Conservation (phyloP, 2,797 vertebrate genomes). For the Chromobotia macracanthus region DNA sequence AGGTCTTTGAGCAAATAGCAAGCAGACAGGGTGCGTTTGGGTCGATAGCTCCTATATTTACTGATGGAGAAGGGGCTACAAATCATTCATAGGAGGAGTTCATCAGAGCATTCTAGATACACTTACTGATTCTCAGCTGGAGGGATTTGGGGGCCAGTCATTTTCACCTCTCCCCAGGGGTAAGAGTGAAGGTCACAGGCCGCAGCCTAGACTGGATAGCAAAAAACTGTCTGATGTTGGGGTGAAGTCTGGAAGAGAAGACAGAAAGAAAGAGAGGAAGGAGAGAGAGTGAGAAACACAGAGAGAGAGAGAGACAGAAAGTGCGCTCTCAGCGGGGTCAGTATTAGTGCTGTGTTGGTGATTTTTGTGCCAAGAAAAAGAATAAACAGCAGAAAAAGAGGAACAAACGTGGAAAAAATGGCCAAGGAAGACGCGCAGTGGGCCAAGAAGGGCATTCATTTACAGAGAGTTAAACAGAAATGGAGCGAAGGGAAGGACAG, state of each 20-base stretch:
- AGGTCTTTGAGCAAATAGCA: conserved; percentile 60
- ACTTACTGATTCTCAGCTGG: conserved; percentile 57
- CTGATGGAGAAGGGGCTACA: conserved; percentile 66
- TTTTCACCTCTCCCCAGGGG: conserved; percentile 52
- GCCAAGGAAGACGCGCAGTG: conserved; percentile 34
- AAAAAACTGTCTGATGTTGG: conserved; percentile 44
- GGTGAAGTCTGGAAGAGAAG: conserved; percentile 31
- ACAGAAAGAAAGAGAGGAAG: background rate
- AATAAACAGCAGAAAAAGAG: conserved; percentile 48
- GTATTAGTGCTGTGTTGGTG: conserved; percentile 57
- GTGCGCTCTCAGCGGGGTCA: conserved; percentile 61
- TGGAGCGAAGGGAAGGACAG: conserved; percentile 33
- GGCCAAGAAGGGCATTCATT: conserved; percentile 55
- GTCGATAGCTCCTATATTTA: conserved; percentile 71
- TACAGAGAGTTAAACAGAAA: conserved; percentile 54
- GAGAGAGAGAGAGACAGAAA: conserved; percentile 46
- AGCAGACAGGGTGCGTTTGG: conserved; percentile 57
- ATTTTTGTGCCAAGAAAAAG: conserved; percentile 52
- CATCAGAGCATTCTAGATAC: conserved; percentile 68
- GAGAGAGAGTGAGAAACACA: conserved; percentile 24
- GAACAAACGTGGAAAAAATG: background rate
- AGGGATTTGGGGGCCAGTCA: conserved; percentile 51
- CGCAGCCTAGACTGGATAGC: conserved; percentile 46
- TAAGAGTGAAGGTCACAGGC: conserved; percentile 54
- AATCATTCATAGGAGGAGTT: conserved; percentile 72